phyloP scores from a whole-genome alignment of 2,797 vertebrate species.

The Sebastolobus altivelis region DNA sequence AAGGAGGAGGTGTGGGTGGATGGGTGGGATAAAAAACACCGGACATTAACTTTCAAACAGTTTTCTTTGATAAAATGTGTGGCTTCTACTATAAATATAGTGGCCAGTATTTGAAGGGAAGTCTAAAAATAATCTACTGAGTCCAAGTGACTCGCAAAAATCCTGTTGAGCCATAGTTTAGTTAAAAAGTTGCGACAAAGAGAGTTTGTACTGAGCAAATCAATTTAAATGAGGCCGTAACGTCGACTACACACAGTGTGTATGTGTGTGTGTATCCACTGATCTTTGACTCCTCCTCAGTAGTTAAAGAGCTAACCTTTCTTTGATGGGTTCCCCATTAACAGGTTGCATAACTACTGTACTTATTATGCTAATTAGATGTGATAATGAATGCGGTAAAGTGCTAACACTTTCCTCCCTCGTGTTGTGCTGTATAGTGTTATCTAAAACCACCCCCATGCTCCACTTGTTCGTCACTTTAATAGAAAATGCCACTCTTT shows the following conservation, averaged over 20 bases:
- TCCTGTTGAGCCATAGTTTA: not conserved
- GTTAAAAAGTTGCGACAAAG: not conserved
- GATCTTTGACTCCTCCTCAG: conserved; percentile 36
- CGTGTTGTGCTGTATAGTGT: conserved; percentile 16
- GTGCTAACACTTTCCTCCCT: conserved; percentile 47
- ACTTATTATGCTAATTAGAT: conserved; percentile 65
- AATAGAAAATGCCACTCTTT: conserved; percentile 19
- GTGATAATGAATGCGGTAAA: conserved; percentile 55
- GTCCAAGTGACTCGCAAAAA: not conserved
- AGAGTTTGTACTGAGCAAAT: not conserved
- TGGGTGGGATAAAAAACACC: rapidly evolving
- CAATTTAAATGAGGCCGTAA: not conserved
- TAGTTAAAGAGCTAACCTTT: conserved; percentile 51
- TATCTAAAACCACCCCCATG: conserved; percentile 39
- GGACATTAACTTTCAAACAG: not conserved
- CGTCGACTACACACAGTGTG: not conserved
- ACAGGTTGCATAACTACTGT: conserved; percentile 61
- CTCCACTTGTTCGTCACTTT: conserved; percentile 44
- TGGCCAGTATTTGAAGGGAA: not conserved
- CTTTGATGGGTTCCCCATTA: conserved; percentile 25
- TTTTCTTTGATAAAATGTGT: not conserved
- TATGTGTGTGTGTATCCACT: not conserved
- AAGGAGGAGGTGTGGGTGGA: no score
- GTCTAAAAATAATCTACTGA: not conserved
- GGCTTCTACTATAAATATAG: not conserved